Evolutionary conservation across 2,888 invertebrate species (phyloP).

Genomic region (Lasioglossum figueresi): DNA sequence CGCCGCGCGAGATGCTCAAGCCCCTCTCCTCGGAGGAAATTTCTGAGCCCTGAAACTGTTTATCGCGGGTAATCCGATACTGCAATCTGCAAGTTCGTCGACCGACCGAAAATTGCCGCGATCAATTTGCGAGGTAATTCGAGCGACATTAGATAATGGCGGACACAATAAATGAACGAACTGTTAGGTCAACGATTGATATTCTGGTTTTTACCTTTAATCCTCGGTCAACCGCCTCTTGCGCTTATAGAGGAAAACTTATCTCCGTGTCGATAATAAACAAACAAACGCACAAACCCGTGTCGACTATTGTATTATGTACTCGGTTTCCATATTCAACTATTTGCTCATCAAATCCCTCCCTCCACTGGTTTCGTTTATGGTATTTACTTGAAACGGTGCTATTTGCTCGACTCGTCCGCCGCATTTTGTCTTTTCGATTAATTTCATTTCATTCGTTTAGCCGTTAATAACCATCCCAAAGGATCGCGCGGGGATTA

Average conservation of each 20-base stretch:
- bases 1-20: conserved; percentile 13
- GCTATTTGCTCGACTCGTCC: background rate
- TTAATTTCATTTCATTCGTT: background rate
- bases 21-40: conserved; percentile 21
- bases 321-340: background rate
- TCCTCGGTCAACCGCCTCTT: too few species aligned
- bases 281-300: background rate
- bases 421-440: background rate
- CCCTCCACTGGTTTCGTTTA: background rate
- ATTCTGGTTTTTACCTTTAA: too few species aligned
- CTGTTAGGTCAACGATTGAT: too few species aligned
- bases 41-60: conserved; percentile 41
- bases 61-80: conserved; percentile 54
- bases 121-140: conserved; percentile 53
- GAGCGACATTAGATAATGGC: conserved; percentile 9
- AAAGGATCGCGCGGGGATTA: background rate
- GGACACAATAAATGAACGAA: conserved; percentile 29
- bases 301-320: background rate
- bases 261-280: background rate
- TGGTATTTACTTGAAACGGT: background rate
- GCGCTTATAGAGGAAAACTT: background rate
- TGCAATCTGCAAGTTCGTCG: conserved; percentile 40
- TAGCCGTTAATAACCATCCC: background rate
- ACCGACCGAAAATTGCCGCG: conserved; percentile 47
- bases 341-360: background rate